Percentiles rank a stretch among this genome's conserved stretches.
These are phyloP conservation scores for Taurulus bubalis DNA, from an alignment of 2,113 vertebrate species.

Conservation along the genomic window DNA sequence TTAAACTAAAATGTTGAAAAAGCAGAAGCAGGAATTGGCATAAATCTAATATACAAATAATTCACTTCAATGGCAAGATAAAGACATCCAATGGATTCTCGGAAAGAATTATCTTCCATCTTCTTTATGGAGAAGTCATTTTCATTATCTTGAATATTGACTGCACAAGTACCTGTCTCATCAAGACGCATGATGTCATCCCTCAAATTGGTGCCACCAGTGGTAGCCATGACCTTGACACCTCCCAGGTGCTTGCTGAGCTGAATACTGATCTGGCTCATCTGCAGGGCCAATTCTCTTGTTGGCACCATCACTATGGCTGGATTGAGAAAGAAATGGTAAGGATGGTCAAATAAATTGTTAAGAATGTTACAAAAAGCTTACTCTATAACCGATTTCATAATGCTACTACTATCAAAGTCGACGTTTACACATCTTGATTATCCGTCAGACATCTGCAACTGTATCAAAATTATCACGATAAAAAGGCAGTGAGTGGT, in stretches of 20 bases:
- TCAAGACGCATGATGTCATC: conserved; percentile 84
- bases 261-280: conserved; percentile 84
- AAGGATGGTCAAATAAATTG: not conserved
- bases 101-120: not conserved
- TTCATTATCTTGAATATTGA: not conserved
- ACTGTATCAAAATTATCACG: not conserved
- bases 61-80: not conserved
- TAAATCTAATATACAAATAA: not conserved
- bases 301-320: conserved; percentile 82
- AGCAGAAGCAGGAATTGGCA: not conserved
- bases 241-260: conserved; percentile 82
- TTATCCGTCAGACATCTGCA: not conserved
- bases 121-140: not conserved
- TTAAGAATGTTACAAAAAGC: not conserved
- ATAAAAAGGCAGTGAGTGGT: not conserved
- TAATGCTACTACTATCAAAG: not conserved
- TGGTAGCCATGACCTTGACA: conserved; percentile 82
- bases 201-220: conserved; percentile 80
- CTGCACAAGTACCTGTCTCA: conserved; percentile 69
- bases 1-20: not conserved
- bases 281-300: conserved; percentile 80
- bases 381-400: not conserved
- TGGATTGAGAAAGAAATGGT: conserved; percentile 41
- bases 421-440: not conserved
- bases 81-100: not conserved